Evolutionary conservation across 2,797 vertebrate species (phyloP), one percentile per base, ranked within the genome.

Genomic region (Alcedo quadribrachys): DNA sequence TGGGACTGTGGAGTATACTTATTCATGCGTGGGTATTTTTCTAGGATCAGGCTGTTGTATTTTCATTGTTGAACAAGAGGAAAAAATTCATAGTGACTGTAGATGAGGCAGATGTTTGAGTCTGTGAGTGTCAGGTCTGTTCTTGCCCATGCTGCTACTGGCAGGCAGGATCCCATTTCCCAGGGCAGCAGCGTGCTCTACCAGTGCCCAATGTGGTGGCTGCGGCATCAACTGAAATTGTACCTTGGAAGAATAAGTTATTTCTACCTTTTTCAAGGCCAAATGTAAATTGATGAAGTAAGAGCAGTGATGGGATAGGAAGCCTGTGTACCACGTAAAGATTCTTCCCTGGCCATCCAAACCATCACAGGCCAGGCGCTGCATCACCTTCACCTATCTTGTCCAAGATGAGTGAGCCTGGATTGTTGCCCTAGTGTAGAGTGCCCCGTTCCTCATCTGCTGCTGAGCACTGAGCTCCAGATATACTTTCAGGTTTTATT

Each of bases 61-160:
- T 57, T 30, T 21, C 16, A 0, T 1, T 25, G 80, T 4, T 4
- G 61, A 81, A 18, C 22, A 33, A n/a, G 40, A 73, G 51, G n/a
- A 11, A 4, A 35, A 8, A 12, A 22, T 5, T 13, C 13, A 2
- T 7, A 7, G 37, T 2, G 60, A 0, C 17, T 14, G 46, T 4
- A 2, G 67, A 0, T 0, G 6, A 8, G 28, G 50, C 69, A 7
- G 0, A 3, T 1, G 3, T 19, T 18, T 32, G 40, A 3, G 7
- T 33, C 32, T 6, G 27, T 33, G 17, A 9, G 8, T 2, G 43
- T 21, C 43, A 27, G 67, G 20, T 30, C 42, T 12, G 76, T 15
- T 20, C 22, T 16, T 3, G 0, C 35, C 35, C 24, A 0, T 6
- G 51, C 54, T 6, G 8, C 46, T 3, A 30, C 6, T 1, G 2